These are phyloP conservation scores for Caenorhabditis afra DNA, from an alignment of 2,888 invertebrate genomes.

Conservation along the genomic window DNA sequence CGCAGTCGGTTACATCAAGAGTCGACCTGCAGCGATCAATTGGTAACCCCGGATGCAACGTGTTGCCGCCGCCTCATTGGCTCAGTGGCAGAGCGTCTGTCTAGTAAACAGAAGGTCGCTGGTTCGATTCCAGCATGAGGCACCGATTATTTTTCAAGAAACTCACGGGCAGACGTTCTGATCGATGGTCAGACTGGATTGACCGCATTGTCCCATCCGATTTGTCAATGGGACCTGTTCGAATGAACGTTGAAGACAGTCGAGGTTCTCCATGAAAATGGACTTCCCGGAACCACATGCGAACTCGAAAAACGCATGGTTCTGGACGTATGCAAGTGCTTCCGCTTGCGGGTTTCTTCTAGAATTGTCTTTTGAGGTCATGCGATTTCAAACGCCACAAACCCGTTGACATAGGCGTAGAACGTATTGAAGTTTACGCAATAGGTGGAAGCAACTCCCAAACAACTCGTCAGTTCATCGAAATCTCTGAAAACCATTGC, in stretches of 20 bases:
- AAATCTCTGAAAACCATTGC: conserved; percentile 59
- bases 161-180: conserved; percentile 52
- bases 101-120: conserved; percentile 80
- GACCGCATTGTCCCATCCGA: conserved; percentile 55
- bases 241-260: conserved; percentile 54
- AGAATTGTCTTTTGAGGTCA: background rate
- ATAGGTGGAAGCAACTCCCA: conserved; percentile 23
- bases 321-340: conserved; percentile 51
- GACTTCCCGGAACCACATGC: conserved; percentile 56
- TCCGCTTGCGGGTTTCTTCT: conserved; percentile 39
- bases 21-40: conserved; percentile 19
- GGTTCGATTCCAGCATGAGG: conserved; percentile 80
- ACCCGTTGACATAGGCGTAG: conserved; percentile 30
- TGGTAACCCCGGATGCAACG: background rate
- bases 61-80: conserved; percentile 73
- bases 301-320: conserved; percentile 65
- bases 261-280: conserved; percentile 48
- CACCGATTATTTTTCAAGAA: conserved; percentile 60
- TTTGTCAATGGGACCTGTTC: conserved; percentile 44
- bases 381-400: background rate
- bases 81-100: conserved; percentile 80
- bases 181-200: conserved; percentile 22
- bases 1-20: conserved; percentile 45
- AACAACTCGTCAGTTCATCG: conserved; percentile 31
- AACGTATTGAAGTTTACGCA: conserved; percentile 47